Evolutionary conservation across 2,113 vertebrate species (phyloP).

Genomic region (Corythornis madagascariensis): DNA sequence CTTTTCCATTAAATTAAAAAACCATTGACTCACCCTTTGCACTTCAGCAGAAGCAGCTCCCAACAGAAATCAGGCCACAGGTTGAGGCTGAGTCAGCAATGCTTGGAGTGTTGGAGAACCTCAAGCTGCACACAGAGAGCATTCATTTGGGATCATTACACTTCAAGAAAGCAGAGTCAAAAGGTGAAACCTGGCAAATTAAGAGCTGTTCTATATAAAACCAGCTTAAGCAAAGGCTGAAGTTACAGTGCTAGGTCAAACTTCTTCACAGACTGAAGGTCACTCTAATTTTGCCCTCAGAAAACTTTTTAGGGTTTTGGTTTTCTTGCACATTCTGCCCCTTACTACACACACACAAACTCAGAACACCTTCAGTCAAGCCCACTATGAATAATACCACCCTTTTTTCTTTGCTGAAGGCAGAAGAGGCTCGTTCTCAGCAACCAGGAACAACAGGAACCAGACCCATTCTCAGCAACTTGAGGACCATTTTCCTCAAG

Average conservation of each 20-base stretch:
- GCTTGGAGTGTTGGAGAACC: background rate
- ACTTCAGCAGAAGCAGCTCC: background rate
- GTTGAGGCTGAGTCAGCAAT: background rate
- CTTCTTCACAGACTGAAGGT: background rate
- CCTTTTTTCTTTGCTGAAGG: background rate
- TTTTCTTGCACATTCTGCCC: background rate
- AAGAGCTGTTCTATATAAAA: background rate
- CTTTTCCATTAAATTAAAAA: background rate
- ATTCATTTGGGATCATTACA: too few relatives aligned
- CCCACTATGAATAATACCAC: background rate
- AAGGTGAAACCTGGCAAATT: background rate
- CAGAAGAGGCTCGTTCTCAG: background rate
- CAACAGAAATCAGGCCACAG: accelerated
- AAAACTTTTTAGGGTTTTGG: background rate
- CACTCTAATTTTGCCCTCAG: background rate
- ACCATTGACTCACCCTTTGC: background rate
- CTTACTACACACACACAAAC: background rate
- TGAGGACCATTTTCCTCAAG: background rate
- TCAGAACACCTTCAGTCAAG: background rate
- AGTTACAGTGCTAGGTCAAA: background rate
- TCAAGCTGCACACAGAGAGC: accelerated
- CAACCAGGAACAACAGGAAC: too few relatives aligned
- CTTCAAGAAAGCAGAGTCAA: background rate
- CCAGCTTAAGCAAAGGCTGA: background rate
- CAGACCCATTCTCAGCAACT: too few relatives aligned